Percentiles rank a stretch among this genome's conserved stretches.
These are phyloP conservation scores for Malurus alboscapulatus DNA, from an alignment of 2,113 vertebrate species.

Conservation along the genomic window DNA sequence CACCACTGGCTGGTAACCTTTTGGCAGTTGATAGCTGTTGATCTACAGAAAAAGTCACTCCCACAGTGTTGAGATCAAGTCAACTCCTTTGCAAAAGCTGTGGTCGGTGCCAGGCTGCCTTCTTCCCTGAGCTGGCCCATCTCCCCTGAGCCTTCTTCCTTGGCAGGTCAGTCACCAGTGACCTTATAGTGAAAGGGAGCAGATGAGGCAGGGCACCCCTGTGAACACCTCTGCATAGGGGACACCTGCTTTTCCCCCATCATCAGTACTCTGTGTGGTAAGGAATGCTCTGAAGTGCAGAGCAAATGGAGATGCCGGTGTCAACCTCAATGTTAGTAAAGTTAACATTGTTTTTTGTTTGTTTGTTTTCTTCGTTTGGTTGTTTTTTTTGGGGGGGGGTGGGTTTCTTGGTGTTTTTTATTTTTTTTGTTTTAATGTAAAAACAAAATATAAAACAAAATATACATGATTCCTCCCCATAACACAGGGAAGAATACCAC, in stretches of 20 bases:
- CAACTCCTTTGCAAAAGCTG: not conserved
- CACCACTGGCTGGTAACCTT: not conserved
- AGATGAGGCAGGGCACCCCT: not conserved
- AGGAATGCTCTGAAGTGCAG: rapidly evolving
- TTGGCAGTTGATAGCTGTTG: not conserved
- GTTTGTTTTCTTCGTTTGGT: not conserved
- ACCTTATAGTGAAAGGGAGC: not conserved
- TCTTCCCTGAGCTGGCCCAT: not conserved
- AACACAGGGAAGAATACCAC: not conserved
- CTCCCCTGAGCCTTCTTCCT: not conserved
- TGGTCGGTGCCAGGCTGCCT: not conserved
- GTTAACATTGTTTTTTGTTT: not conserved
- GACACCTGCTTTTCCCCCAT: not conserved
- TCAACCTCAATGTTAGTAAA: not conserved
- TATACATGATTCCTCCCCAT: not conserved
- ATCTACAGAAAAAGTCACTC: not conserved
- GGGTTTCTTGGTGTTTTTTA: not conserved
- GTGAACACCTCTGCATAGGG: too few relatives aligned
- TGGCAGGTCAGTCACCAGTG: not conserved
- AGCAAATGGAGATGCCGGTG: not conserved
- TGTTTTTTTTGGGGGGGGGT: not conserved
- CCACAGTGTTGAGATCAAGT: not conserved
- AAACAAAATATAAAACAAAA: not conserved
- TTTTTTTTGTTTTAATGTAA: not conserved
- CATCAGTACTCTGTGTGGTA: not conserved